Evolutionary conservation across 2,797 vertebrate genomes (phyloP).

Genomic region (Hozukius guyotensis): DNA sequence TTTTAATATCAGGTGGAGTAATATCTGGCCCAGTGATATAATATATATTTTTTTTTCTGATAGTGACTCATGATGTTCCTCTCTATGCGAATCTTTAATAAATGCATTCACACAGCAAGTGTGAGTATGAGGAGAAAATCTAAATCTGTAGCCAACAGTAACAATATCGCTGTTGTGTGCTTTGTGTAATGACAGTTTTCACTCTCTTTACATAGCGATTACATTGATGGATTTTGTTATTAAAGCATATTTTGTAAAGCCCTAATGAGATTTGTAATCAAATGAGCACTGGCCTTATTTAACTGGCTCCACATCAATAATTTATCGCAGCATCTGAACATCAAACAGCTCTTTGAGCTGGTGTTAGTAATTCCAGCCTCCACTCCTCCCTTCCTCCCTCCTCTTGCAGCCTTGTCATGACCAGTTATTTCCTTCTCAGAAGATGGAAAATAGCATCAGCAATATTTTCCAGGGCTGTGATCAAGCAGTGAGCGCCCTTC

Average conservation of each 20-base stretch:
- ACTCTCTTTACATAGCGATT: conserved; percentile 44
- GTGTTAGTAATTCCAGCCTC: conserved; percentile 34
- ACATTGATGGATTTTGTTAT: conserved; percentile 52
- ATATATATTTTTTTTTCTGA: neutral
- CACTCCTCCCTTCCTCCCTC: neutral
- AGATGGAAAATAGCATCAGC: conserved; percentile 31
- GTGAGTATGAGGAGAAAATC: neutral
- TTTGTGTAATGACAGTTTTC: conserved; percentile 29
- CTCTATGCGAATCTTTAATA: neutral
- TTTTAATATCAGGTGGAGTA: neutral
- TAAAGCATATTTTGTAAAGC: conserved; percentile 47
- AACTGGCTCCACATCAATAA: conserved; percentile 54
- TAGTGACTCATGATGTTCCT: neutral
- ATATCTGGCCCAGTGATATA: neutral
- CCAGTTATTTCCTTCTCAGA: conserved; percentile 26
- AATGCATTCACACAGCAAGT: neutral
- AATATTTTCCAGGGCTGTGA: conserved; percentile 16
- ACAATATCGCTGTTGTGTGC: neutral
- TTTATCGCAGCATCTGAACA: conserved; percentile 53
- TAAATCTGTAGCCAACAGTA: neutral
- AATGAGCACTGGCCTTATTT: conserved; percentile 52
- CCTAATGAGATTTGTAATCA: conserved; percentile 60
- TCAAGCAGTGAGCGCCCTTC: conserved; percentile 14
- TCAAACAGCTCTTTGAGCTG: conserved; percentile 55
- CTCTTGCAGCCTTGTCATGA: conserved; percentile 14